phyloP scores from a whole-genome alignment of 2,888 invertebrate genomes.

The Chloroclystis v-ata region DNA sequence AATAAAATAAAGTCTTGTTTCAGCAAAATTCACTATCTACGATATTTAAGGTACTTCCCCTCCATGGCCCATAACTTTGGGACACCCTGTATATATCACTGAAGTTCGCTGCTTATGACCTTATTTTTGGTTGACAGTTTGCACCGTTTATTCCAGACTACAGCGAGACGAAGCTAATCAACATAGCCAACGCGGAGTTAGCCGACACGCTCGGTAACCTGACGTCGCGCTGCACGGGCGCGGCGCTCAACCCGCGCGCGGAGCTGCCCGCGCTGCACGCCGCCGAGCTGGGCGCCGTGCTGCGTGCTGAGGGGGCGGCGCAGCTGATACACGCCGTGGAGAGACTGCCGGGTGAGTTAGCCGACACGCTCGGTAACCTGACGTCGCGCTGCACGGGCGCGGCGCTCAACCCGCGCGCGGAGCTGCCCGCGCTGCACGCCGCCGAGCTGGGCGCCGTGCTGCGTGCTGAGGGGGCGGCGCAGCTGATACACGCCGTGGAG shows the following conservation, averaged over 20 bases:
- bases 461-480: too few relatives aligned
- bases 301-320: constrained; percentile 24
- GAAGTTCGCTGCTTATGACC: too few relatives aligned
- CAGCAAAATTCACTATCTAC: too few relatives aligned
- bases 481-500: too few relatives aligned
- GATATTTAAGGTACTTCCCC: too few relatives aligned
- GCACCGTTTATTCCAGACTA: too few relatives aligned
- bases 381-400: too few relatives aligned
- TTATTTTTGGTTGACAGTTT: too few relatives aligned
- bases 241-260: constrained; percentile 86
- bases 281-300: constrained; percentile 67
- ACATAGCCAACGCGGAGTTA: constrained; percentile 91
- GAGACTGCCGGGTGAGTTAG: constrained; percentile 12
- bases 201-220: constrained; percentile 96
- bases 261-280: constrained; percentile 59
- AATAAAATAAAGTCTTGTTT: too few relatives aligned
- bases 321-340: constrained; percentile 56
- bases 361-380: too few relatives aligned
- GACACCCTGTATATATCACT: too few relatives aligned
- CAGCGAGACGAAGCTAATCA: constrained; percentile 84
- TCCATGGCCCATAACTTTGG: too few relatives aligned
- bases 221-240: constrained; percentile 86
- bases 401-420: neutral
- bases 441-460: constrained; percentile 69
- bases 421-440: constrained; percentile 23